These are phyloP conservation scores for Neelides sp. DNA, from an alignment of 1,140 invertebrate genomes.

Conservation along the genomic window DNA sequence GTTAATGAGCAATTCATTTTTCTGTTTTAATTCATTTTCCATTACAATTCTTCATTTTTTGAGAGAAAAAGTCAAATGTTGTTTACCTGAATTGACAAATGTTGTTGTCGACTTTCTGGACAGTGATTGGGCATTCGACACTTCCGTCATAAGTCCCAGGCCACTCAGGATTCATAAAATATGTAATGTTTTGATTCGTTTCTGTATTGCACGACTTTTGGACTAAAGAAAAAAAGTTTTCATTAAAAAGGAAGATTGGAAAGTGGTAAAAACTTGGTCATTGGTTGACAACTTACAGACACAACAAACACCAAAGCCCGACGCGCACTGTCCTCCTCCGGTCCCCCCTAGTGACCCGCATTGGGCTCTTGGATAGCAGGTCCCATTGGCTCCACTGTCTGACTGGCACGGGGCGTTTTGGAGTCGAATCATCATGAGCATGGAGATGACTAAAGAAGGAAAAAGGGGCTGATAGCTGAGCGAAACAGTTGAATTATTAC, in stretches of 20 bases:
- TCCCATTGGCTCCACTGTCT: conserved; percentile 58
- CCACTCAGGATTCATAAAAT: conserved; percentile 46
- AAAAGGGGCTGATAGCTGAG: no score
- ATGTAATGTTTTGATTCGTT: conserved; percentile 41
- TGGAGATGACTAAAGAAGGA: conserved; percentile 47
- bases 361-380: conserved; percentile 54
- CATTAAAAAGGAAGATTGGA: not conserved
- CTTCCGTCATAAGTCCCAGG: conserved; percentile 52
- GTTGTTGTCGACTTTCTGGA: conserved; percentile 58
- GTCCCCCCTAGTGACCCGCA: conserved; percentile 53
- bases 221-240: conserved; percentile 37
- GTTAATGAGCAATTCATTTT: not conserved
- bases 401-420: conserved; percentile 53
- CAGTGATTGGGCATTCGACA: conserved; percentile 65
- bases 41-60: not conserved
- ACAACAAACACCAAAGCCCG: conserved; percentile 61
- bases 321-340: conserved; percentile 57
- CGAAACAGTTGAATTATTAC: no score
- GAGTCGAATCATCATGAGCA: conserved; percentile 62
- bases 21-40: not conserved
- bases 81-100: conserved; percentile 65
- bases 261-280: not conserved
- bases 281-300: conserved; percentile 46
- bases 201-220: conserved; percentile 44
- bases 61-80: no score